phyloP scores from a whole-genome alignment of 2,888 invertebrate species.

The Pecten maximus region DNA sequence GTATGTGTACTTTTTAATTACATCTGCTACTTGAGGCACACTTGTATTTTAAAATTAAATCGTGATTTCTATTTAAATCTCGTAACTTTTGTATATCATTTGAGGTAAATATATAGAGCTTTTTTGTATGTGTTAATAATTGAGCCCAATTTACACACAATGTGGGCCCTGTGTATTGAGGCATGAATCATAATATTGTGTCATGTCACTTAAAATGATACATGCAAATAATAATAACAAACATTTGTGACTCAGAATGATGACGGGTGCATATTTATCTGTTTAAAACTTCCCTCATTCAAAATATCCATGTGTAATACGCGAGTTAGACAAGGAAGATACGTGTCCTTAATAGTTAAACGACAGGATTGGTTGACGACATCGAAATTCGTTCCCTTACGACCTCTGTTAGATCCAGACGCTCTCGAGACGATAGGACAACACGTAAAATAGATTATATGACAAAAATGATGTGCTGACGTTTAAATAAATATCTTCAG shows the following conservation, averaged over 20 bases:
- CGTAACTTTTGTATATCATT: neutral
- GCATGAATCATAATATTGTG: neutral
- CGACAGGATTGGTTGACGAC: neutral
- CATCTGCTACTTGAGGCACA: neutral
- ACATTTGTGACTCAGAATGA: neutral
- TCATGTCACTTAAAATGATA: neutral
- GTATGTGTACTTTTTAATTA: neutral
- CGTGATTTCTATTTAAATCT: neutral
- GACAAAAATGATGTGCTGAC: neutral
- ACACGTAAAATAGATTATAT: slow-evolving; percentile 20
- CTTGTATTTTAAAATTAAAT: neutral
- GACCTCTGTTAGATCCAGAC: neutral
- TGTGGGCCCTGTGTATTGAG: neutral
- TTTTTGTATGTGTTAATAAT: neutral
- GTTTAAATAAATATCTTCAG: neutral
- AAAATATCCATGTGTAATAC: neutral
- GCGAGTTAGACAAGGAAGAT: neutral
- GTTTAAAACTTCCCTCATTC: neutral
- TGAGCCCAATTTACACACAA: neutral
- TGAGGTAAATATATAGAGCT: too few species aligned
- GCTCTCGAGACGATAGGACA: neutral
- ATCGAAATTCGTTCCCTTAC: neutral
- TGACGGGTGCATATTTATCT: neutral
- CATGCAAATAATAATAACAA: neutral
- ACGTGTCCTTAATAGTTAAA: neutral